Evolutionary conservation across 2,888 invertebrate genomes (phyloP).

Genomic region (Lepetodrilus schrolli): DNA sequence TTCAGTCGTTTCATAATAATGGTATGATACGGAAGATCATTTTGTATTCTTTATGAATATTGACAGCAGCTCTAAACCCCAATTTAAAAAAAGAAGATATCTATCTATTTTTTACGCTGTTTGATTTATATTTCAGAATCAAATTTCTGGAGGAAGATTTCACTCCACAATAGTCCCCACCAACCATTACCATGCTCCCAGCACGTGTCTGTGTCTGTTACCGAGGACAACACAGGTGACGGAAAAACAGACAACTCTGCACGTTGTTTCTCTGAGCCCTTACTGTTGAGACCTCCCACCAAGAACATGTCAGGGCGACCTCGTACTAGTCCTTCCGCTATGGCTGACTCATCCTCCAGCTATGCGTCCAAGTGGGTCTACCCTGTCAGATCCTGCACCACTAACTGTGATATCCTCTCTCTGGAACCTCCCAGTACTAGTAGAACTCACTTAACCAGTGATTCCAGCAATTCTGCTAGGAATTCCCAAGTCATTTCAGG

Average conservation of each 20-base stretch:
- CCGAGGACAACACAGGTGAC: background rate
- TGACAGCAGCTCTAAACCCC: no score
- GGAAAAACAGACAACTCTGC: background rate
- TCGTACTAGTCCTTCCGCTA: background rate
- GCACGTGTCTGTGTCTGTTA: background rate
- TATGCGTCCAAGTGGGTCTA: background rate
- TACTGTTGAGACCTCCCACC: background rate
- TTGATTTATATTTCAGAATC: no score
- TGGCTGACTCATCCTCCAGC: background rate
- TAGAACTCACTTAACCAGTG: background rate
- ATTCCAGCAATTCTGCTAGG: background rate
- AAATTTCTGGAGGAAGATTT: background rate
- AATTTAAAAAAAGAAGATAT: no score
- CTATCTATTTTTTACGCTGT: no score
- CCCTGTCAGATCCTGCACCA: background rate
- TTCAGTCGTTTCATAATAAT: no score
- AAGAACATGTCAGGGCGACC: background rate
- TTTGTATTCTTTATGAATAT: no score
- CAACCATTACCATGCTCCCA: constrained; percentile 7
- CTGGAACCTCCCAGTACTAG: background rate
- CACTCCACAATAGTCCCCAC: background rate
- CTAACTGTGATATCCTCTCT: constrained; percentile 12
- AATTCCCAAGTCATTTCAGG: background rate
- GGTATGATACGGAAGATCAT: no score
- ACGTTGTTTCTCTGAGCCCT: background rate